Conservation (phyloP, 2,113 vertebrate genomes). For the Pseudopodoces humilis region DNA sequence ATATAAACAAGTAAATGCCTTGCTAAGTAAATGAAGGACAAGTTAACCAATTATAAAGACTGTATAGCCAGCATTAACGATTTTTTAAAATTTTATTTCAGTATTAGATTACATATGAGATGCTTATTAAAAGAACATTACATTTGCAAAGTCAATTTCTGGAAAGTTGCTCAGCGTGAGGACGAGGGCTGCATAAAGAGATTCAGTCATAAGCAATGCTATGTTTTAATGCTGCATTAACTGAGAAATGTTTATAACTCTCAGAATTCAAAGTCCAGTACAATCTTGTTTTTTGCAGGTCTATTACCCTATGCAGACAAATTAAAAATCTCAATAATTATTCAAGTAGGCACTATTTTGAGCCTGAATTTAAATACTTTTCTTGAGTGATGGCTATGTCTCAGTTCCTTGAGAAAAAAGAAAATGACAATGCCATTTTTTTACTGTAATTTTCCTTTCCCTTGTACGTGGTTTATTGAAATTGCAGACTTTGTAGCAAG, state of each 20-base stretch:
- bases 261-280: not conserved
- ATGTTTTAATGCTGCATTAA: not conserved
- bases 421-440: not conserved
- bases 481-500: not conserved
- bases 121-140: conserved; percentile 46
- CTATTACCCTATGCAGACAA: not conserved
- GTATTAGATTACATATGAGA: conserved; percentile 41
- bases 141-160: conserved; percentile 37
- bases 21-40: conserved; percentile 42
- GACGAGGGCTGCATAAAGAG: not conserved
- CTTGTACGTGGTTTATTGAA: not conserved
- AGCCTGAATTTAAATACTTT: not conserved
- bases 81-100: not conserved
- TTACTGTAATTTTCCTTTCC: not conserved
- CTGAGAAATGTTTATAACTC: not conserved
- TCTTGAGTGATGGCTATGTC: not conserved
- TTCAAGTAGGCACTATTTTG: not conserved
- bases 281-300: not conserved
- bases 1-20: conserved; percentile 2
- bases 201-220: not conserved
- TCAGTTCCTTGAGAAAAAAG: not conserved
- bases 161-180: not conserved
- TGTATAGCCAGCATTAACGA: not conserved
- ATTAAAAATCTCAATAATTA: not conserved
- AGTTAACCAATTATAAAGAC: conserved; percentile 25